A percentile compares a stretch with the other conserved stretches of the same genome.
Conservation (phyloP, 2,797 vertebrate genomes). For the Microctenopoma steveboyesi region DNA sequence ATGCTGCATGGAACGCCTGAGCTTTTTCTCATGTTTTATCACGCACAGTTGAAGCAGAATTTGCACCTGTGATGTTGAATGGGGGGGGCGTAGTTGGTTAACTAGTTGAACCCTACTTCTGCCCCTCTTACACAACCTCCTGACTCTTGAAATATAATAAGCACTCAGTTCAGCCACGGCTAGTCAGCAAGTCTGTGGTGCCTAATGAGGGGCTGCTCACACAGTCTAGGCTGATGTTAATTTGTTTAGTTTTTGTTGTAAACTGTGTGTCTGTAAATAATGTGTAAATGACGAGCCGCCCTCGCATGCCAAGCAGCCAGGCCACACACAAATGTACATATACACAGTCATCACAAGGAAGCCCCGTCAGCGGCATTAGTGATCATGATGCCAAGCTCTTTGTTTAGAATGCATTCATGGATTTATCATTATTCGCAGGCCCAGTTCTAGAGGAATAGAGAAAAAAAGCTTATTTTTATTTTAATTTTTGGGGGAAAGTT, state of each 20-base stretch:
- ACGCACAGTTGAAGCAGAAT: slow-evolving; percentile 19
- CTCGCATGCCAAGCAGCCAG: slow-evolving; percentile 44
- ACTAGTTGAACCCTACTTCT: slow-evolving; percentile 9
- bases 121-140: slow-evolving; percentile 36
- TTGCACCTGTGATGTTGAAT: slow-evolving; percentile 6
- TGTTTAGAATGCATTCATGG: slow-evolving; percentile 69
- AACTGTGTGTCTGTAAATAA: slow-evolving; percentile 75
- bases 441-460: slow-evolving; percentile 34
- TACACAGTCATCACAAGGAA: slow-evolving; percentile 56
- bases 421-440: slow-evolving; percentile 53
- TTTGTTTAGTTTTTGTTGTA: slow-evolving; percentile 75
- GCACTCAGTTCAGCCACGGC: slow-evolving; percentile 31
- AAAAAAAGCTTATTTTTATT: slow-evolving; percentile 30
- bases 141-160: slow-evolving; percentile 47
- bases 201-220: slow-evolving; percentile 62
- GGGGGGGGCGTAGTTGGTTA: background rate
- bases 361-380: slow-evolving; percentile 50
- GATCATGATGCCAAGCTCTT: slow-evolving; percentile 60
- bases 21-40: slow-evolving; percentile 45
- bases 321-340: slow-evolving; percentile 50
- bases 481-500: background rate
- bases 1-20: slow-evolving; percentile 31
- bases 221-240: slow-evolving; percentile 56
- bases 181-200: slow-evolving; percentile 34
- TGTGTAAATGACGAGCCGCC: slow-evolving; percentile 67